Evolutionary conservation across 2,797 vertebrate genomes (phyloP).

Genomic region (Peromyscus melanophrys): DNA sequence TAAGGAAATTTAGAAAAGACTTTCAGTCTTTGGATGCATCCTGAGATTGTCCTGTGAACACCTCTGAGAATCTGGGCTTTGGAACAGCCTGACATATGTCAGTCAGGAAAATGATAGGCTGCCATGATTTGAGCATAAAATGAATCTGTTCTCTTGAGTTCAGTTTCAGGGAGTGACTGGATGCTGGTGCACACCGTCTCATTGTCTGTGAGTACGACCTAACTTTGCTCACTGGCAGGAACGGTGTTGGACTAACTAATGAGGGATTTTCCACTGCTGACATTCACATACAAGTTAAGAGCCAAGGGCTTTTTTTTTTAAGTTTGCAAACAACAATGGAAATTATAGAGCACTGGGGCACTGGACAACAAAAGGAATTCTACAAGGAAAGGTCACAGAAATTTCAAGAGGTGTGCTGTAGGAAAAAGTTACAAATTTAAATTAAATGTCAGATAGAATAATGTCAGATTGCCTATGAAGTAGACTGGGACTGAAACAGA

Average conservation of each 20-base stretch:
- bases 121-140: not conserved
- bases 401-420: not conserved
- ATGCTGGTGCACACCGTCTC: not conserved
- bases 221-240: not conserved
- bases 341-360: not conserved
- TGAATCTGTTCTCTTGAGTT: not conserved
- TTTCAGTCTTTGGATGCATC: not conserved
- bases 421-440: constrained; percentile 1
- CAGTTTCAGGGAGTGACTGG: not conserved
- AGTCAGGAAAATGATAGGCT: constrained; percentile 10
- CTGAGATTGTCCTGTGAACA: not conserved
- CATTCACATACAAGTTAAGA: not conserved
- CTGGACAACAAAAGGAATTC: not conserved
- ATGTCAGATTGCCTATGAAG: not conserved
- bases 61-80: not conserved
- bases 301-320: not conserved
- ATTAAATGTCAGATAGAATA: constrained; percentile 29
- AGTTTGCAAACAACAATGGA: not conserved
- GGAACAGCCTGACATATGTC: constrained; percentile 21
- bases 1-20: constrained; percentile 9
- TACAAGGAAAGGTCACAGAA: constrained; percentile 13
- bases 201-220: not conserved
- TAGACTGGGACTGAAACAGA: not conserved
- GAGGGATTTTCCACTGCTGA: not conserved
- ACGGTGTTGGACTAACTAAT: not conserved